These are phyloP conservation scores for Agonopterix subpropinquella DNA, from an alignment of 2,888 invertebrate genomes.

Conservation along the genomic window DNA sequence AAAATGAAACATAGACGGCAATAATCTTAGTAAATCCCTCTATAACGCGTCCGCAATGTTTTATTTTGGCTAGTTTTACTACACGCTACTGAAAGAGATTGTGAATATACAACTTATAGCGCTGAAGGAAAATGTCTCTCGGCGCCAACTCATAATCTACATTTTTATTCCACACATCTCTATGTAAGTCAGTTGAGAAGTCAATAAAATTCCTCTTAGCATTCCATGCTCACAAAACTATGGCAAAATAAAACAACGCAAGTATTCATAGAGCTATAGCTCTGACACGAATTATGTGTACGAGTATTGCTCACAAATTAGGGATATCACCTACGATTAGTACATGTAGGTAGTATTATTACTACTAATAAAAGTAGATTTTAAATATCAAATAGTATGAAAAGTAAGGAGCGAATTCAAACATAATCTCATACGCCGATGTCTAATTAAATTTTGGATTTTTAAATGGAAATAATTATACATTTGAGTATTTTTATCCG, in stretches of 20 bases:
- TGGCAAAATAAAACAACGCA: slow-evolving; percentile 30
- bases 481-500: too few species aligned
- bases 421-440: too few species aligned
- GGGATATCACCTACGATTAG: too few species aligned
- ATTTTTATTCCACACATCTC: slow-evolving; percentile 36
- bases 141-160: slow-evolving; percentile 32
- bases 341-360: too few species aligned
- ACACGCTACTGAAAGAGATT: slow-evolving; percentile 31
- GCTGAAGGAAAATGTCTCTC: slow-evolving; percentile 22
- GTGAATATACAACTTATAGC: slow-evolving; percentile 20
- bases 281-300: too few species aligned
- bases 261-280: slow-evolving; percentile 18
- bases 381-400: too few species aligned
- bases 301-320: too few species aligned
- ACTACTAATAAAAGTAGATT: too few species aligned
- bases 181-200: slow-evolving; percentile 30
- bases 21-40: slow-evolving; percentile 34
- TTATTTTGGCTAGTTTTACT: slow-evolving; percentile 36
- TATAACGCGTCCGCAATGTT: slow-evolving; percentile 28
- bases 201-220: slow-evolving; percentile 44
- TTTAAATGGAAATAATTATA: too few species aligned
- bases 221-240: slow-evolving; percentile 37
- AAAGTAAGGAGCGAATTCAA: too few species aligned
- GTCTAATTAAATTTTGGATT: too few species aligned
- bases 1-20: slow-evolving; percentile 34